Conservation (phyloP, 2,797 vertebrate genomes). For the Dromococcyx pavoninus region DNA sequence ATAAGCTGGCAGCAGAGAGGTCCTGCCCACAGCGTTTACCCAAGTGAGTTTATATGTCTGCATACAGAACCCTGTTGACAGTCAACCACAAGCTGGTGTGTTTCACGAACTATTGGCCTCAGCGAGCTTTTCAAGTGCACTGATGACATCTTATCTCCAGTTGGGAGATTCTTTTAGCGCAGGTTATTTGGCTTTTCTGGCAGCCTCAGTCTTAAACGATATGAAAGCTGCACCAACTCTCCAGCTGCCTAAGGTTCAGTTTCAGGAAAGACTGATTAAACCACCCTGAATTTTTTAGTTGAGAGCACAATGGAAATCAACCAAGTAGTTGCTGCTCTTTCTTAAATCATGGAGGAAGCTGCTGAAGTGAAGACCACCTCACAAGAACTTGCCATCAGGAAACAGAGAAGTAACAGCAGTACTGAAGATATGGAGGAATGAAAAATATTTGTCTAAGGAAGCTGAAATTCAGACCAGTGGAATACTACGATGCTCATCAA, state of each 20-base stretch:
- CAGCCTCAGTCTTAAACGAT: slow-evolving; percentile 66
- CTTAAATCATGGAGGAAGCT: slow-evolving; percentile 43
- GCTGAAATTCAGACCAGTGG: slow-evolving; percentile 65
- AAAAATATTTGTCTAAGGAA: slow-evolving; percentile 24
- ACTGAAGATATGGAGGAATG: neutral
- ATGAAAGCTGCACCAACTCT: neutral
- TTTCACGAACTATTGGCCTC: slow-evolving; percentile 1
- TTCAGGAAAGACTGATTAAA: slow-evolving; percentile 62
- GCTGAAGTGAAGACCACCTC: neutral
- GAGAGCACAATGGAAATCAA: slow-evolving; percentile 27
- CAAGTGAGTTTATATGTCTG: slow-evolving; percentile 31
- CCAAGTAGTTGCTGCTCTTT: slow-evolving; percentile 59
- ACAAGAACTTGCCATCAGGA: neutral
- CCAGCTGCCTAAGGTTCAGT: neutral
- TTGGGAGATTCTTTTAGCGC: slow-evolving; percentile 38
- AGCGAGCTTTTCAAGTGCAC: neutral
- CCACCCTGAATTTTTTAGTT: slow-evolving; percentile 10
- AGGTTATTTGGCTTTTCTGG: slow-evolving; percentile 56
- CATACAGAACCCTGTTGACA: neutral
- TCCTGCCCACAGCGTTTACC: too few species aligned
- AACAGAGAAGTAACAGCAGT: slow-evolving; percentile 26
- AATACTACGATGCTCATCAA: slow-evolving; percentile 66
- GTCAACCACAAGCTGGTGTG: neutral
- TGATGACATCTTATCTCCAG: slow-evolving; percentile 1
- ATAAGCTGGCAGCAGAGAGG: too few species aligned